These are phyloP conservation scores for Castor canadensis DNA, from an alignment of 2,113 vertebrate species.

Conservation along the genomic window DNA sequence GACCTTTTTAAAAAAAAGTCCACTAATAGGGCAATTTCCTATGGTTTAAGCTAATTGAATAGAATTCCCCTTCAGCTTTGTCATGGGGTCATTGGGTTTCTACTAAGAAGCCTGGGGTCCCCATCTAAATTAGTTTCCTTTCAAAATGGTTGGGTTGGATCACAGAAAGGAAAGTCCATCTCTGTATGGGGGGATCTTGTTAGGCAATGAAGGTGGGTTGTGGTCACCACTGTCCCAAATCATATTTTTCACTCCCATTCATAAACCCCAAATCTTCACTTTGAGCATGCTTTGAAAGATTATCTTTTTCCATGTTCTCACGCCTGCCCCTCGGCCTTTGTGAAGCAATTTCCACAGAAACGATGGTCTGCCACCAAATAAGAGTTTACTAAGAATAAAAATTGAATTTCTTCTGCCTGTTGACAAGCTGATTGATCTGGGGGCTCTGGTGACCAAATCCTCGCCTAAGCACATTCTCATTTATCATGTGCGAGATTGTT, in stretches of 20 bases:
- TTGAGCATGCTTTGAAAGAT: slow-evolving; percentile 77
- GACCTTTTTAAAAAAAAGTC: not conserved
- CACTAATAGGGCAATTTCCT: not conserved
- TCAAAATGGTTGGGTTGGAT: not conserved
- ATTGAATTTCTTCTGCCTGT: slow-evolving; percentile 97
- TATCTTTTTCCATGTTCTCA: slow-evolving; percentile 66
- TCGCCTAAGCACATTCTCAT: slow-evolving; percentile 94
- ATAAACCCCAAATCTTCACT: slow-evolving; percentile 43
- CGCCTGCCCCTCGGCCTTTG: slow-evolving; percentile 73
- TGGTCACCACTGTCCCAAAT: not conserved
- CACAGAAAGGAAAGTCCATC: not conserved
- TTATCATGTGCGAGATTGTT: slow-evolving; percentile 95
- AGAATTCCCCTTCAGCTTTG: not conserved
- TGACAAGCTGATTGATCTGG: slow-evolving; percentile 99
- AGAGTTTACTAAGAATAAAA: slow-evolving; percentile 97
- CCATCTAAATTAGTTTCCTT: not conserved
- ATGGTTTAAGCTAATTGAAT: not conserved
- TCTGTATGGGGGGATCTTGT: not conserved
- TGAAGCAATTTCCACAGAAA: slow-evolving; percentile 85
- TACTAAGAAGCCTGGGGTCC: not conserved
- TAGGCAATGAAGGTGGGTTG: not conserved
- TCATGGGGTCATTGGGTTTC: not conserved
- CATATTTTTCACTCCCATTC: slow-evolving; percentile 20
- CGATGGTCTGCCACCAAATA: slow-evolving; percentile 86
- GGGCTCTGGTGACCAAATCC: slow-evolving; percentile 94